phyloP scores from a whole-genome alignment of 2,797 vertebrate genomes.

The Dendrocincla tyrannina region DNA sequence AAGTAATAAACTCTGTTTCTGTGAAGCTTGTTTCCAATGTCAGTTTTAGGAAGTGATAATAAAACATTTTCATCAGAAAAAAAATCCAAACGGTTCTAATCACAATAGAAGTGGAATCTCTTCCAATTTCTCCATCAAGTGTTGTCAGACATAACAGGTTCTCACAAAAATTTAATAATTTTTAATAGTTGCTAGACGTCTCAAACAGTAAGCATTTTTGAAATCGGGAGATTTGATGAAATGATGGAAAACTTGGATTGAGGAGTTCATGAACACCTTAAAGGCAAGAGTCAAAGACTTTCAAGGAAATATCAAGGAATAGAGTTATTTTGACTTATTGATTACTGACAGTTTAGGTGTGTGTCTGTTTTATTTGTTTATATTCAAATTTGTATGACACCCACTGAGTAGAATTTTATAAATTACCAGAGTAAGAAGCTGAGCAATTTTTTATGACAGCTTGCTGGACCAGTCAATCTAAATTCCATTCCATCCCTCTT shows the following conservation, averaged over 20 bases:
- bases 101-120: background rate
- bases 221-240: background rate
- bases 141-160: background rate
- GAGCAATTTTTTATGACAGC: background rate
- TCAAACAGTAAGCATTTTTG: background rate
- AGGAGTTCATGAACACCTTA: background rate
- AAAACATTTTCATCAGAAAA: background rate
- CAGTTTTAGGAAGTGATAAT: background rate
- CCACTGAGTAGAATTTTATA: background rate
- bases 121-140: background rate
- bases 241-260: background rate
- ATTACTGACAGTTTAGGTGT: background rate
- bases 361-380: background rate
- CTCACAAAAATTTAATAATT: background rate
- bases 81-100: background rate
- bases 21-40: background rate
- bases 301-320: background rate
- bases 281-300: background rate
- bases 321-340: background rate
- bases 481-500: background rate
- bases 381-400: background rate
- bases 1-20: background rate
- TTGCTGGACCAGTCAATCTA: background rate
- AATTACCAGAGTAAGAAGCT: background rate
- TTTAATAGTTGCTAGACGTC: background rate